Conservation (phyloP, 2,888 invertebrate species). For the Chloroclystis v-ata region DNA sequence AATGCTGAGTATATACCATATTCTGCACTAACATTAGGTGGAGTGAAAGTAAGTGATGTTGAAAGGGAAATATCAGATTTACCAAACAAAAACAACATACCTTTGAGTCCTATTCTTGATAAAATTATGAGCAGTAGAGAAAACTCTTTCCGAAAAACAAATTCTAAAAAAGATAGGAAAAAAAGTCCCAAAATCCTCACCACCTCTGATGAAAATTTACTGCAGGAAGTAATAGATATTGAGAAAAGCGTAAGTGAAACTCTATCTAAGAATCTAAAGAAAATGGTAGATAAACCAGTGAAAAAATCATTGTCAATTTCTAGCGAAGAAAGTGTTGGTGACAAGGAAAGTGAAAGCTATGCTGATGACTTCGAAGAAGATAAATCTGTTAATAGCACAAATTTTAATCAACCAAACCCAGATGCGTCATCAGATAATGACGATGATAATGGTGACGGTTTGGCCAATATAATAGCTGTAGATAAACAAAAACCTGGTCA, state of each 20-base stretch:
- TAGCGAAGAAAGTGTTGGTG: slow-evolving; percentile 34
- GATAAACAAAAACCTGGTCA: slow-evolving; percentile 23
- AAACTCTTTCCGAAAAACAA: slow-evolving; percentile 52
- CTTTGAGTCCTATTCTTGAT: slow-evolving; percentile 60
- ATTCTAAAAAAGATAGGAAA: slow-evolving; percentile 37
- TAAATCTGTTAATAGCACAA: slow-evolving; percentile 46
- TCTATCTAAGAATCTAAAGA: slow-evolving; percentile 41
- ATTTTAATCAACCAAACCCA: slow-evolving; percentile 8
- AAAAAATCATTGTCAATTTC: slow-evolving; percentile 27
- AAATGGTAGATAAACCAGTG: slow-evolving; percentile 26
- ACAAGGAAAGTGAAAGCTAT: slow-evolving; percentile 52
- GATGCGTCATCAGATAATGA: slow-evolving; percentile 18
- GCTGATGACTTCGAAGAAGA: slow-evolving; percentile 71
- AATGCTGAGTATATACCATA: slow-evolving; percentile 70
- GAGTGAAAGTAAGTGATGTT: slow-evolving; percentile 60
- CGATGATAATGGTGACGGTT: slow-evolving; percentile 12
- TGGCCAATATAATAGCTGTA: slow-evolving; percentile 12
- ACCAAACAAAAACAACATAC: slow-evolving; percentile 51
- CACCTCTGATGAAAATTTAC: slow-evolving; percentile 68
- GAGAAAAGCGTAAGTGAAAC: slow-evolving; percentile 57
- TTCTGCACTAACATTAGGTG: slow-evolving; percentile 67
- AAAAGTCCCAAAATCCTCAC: slow-evolving; percentile 48
- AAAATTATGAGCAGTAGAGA: slow-evolving; percentile 61
- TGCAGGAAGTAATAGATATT: slow-evolving; percentile 65
- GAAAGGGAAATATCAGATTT: slow-evolving; percentile 61